Percentiles rank a stretch among this genome's conserved stretches.
These are phyloP conservation scores for Cynoglossus semilaevis DNA, from an alignment of 2,113 vertebrate species.

Conservation along the genomic window DNA sequence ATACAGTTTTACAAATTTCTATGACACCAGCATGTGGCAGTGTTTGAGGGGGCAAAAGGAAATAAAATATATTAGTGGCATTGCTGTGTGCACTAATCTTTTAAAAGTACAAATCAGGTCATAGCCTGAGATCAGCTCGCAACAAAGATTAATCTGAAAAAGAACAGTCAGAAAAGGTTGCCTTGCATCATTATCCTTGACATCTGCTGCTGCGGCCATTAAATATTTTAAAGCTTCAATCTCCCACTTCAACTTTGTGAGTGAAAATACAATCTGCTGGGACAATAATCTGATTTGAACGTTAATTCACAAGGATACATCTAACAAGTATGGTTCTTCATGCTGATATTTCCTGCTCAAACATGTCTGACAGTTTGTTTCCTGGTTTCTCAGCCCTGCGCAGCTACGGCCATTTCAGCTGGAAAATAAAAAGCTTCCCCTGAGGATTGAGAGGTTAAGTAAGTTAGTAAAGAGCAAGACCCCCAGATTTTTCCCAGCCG, in stretches of 20 bases:
- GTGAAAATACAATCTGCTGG: conserved; percentile 25
- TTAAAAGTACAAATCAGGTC: conserved; percentile 29
- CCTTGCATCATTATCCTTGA: conserved; percentile 50
- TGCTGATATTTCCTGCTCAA: background rate
- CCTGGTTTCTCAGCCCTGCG: background rate
- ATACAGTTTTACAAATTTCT: background rate
- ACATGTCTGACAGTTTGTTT: background rate
- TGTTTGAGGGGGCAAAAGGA: background rate
- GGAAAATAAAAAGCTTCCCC: conserved; percentile 9
- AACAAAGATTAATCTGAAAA: conserved; percentile 47
- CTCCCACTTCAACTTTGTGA: conserved; percentile 27
- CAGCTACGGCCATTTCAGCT: background rate
- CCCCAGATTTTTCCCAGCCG: conserved; percentile 40
- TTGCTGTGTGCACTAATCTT: conserved; percentile 17
- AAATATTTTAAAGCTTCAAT: conserved; percentile 45
- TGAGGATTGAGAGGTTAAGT: conserved; percentile 40
- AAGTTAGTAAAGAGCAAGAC: conserved; percentile 49
- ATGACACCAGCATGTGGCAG: background rate
- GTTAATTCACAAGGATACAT: conserved; percentile 23
- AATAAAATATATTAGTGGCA: background rate
- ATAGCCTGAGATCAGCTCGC: conserved; percentile 6
- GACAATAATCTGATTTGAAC: conserved; percentile 30
- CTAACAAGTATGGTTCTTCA: background rate
- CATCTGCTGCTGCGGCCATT: conserved; percentile 43
- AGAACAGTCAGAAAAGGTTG: conserved; percentile 35